phyloP scores from a whole-genome alignment of 1,140 invertebrate genomes.

The Drosophila repletoides region DNA sequence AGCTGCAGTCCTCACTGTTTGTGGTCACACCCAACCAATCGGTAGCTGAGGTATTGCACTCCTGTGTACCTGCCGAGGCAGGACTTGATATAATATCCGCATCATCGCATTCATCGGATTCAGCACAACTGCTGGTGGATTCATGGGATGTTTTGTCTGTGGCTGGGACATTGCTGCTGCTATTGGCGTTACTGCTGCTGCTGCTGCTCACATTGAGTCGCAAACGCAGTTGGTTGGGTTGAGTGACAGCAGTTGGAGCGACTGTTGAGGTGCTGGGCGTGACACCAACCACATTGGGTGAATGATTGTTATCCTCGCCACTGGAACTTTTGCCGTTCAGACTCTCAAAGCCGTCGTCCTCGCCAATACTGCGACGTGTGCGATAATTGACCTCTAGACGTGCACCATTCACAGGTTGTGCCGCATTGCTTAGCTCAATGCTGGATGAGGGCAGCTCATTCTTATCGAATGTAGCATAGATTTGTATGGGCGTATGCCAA shows the following conservation, averaged over 20 bases:
- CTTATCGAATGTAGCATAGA: conserved; percentile 61
- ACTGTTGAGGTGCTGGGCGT: not conserved
- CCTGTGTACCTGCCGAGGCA: conserved; percentile 60
- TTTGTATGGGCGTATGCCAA: conserved; percentile 78
- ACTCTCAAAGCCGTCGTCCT: conserved; percentile 93
- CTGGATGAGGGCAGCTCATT: conserved; percentile 52
- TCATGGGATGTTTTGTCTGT: conserved; percentile 33
- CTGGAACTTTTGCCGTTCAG: conserved; percentile 92
- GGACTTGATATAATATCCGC: conserved; percentile 83
- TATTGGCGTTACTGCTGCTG: conserved; percentile 1
- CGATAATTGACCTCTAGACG: conserved; percentile 21
- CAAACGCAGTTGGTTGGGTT: conserved; percentile 57
- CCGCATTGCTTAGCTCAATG: conserved; percentile 10
- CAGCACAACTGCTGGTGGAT: conserved; percentile 74
- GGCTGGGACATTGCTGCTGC: conserved; percentile 11
- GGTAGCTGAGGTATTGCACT: conserved; percentile 86
- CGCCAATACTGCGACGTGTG: conserved; percentile 80
- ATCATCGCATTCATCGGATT: conserved; percentile 84
- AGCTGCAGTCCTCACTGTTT: conserved; percentile 92
- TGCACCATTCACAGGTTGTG: not conserved
- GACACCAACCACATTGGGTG: conserved; percentile 38
- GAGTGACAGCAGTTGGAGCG: conserved; percentile 5
- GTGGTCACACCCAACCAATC: conserved; percentile 93
- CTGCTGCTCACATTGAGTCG: conserved; percentile 52
- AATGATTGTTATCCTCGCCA: conserved; percentile 84